A percentile compares a stretch with the other conserved stretches of the same genome.
Conservation (phyloP, 2,797 vertebrate species). For the Kryptolebias ocellatus region DNA sequence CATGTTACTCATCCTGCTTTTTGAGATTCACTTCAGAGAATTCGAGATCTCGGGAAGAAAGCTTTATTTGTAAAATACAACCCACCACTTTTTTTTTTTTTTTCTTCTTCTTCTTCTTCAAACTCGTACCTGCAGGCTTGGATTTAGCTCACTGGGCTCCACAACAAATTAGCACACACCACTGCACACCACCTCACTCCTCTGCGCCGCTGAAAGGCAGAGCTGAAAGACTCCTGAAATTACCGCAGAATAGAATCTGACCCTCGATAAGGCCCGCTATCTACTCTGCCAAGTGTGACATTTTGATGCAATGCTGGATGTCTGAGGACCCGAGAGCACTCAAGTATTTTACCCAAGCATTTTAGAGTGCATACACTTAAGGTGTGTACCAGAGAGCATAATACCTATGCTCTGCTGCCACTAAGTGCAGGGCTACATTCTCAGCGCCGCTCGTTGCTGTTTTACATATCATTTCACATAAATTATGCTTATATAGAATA, state of each 20-base stretch:
- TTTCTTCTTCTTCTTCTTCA: constrained; percentile 39
- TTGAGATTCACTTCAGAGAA: constrained; percentile 34
- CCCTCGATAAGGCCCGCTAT: constrained; percentile 58
- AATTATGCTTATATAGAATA: background rate
- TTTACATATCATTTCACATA: background rate
- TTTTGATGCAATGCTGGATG: constrained; percentile 62
- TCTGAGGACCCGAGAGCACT: constrained; percentile 38
- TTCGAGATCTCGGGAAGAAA: constrained; percentile 30
- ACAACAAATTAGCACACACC: constrained; percentile 43
- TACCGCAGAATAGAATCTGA: constrained; percentile 60
- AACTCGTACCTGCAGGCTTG: constrained; percentile 50
- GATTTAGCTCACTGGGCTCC: constrained; percentile 41
- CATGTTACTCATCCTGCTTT: constrained; percentile 26
- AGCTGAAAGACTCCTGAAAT: constrained; percentile 59
- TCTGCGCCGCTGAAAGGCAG: constrained; percentile 37
- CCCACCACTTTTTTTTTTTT: background rate
- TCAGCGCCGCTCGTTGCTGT: background rate
- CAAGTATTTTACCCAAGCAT: constrained; percentile 39
- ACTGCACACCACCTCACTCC: constrained; percentile 27
- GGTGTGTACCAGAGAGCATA: constrained; percentile 11
- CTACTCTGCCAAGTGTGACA: constrained; percentile 64
- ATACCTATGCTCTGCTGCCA: constrained; percentile 6
- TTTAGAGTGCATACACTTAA: constrained; percentile 38
- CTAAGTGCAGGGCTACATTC: background rate
- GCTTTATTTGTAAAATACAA: constrained; percentile 33